Conservation (phyloP, 2,888 invertebrate genomes). For the Drosophila barbarae region DNA sequence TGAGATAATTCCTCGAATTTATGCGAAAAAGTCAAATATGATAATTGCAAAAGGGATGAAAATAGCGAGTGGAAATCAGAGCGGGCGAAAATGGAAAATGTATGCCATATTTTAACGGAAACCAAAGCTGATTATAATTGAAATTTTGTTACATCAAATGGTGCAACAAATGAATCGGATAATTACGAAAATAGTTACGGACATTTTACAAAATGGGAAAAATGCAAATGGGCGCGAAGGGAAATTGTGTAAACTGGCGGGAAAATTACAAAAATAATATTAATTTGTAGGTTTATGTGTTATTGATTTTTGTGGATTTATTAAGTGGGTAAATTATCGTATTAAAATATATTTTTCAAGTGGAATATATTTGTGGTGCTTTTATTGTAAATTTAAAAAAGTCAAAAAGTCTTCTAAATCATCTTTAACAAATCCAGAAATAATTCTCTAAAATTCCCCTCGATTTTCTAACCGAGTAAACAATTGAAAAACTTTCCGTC, state of each 20-base stretch:
- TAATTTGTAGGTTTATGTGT: background rate
- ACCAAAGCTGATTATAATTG: constrained; percentile 40
- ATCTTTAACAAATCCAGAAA: background rate
- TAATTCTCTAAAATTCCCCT: background rate
- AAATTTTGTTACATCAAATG: constrained; percentile 36
- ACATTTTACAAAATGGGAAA: constrained; percentile 3
- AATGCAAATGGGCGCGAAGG: background rate
- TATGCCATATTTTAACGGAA: constrained; percentile 27
- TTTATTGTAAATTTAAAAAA: no score
- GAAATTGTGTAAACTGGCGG: constrained; percentile 1
- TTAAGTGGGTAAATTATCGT: background rate
- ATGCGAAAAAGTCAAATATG: constrained; percentile 50
- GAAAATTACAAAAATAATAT: constrained; percentile 1
- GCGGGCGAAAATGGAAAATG: constrained; percentile 16
- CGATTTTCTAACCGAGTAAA: constrained; percentile 30
- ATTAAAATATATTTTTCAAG: background rate
- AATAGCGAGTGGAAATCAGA: background rate
- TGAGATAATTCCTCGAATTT: constrained; percentile 48
- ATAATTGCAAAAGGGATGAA: constrained; percentile 40
- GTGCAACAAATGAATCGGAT: constrained; percentile 28
- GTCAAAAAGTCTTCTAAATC: no score
- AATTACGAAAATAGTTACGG: constrained; percentile 17
- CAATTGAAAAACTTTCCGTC: constrained; percentile 10
- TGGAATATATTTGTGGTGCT: no score
- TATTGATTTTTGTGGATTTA: constrained; percentile 5